Evolutionary conservation across 1,140 invertebrate genomes (phyloP).

Genomic region (Glossosoma conforme): DNA sequence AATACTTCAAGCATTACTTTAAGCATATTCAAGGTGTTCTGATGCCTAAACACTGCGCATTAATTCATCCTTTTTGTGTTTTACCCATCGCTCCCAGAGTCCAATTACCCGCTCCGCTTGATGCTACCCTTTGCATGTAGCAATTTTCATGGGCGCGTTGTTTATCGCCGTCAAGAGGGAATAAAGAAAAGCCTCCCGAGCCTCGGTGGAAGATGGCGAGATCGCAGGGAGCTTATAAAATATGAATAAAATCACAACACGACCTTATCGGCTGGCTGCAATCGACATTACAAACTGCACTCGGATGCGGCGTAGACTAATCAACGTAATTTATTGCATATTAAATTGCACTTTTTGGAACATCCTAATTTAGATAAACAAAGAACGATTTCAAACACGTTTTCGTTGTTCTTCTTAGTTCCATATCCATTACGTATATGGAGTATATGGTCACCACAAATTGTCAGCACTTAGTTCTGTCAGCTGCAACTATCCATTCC

Average conservation of each 20-base stretch:
- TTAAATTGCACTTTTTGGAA: too few relatives aligned
- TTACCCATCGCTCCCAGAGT: background rate
- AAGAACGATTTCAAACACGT: too few relatives aligned
- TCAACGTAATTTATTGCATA: conserved; percentile 17
- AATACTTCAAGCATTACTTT: too few relatives aligned
- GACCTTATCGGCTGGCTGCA: conserved; percentile 9
- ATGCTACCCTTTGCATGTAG: conserved; percentile 23
- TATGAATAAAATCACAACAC: conserved; percentile 7
- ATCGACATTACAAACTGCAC: conserved; percentile 9
- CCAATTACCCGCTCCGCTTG: conserved; percentile 16
- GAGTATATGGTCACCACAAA: too few relatives aligned
- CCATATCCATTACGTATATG: too few relatives aligned
- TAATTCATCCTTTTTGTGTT: conserved; percentile 1
- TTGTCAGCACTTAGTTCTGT: too few relatives aligned
- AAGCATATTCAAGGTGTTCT: too few relatives aligned
- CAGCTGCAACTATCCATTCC: too few relatives aligned
- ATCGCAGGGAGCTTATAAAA: conserved; percentile 8
- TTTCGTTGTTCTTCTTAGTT: too few relatives aligned
- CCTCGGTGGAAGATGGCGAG: too few relatives aligned
- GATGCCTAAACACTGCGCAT: background rate
- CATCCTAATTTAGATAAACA: too few relatives aligned
- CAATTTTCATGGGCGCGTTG: conserved; percentile 20
- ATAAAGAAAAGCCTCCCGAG: conserved; percentile 6
- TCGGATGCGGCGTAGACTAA: conserved; percentile 5
- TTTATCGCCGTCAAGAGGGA: conserved; percentile 15